phyloP scores from a whole-genome alignment of 2,888 invertebrate genomes.

The Teleogryllus oceanicus region DNA sequence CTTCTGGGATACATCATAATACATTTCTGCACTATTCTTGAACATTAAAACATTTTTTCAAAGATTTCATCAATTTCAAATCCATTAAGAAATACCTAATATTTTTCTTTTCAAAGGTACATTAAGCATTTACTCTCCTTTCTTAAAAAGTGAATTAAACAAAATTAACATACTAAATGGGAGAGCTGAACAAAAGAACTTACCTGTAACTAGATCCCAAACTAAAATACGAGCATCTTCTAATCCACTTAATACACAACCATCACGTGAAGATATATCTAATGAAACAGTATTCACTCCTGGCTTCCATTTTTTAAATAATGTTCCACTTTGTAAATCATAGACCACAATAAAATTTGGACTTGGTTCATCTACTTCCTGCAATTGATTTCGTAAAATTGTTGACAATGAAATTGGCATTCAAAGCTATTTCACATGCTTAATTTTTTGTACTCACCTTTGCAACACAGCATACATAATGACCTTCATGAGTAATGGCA shows the following conservation, averaged over 20 bases:
- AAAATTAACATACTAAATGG: too few species aligned
- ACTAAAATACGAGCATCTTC: constrained; percentile 78
- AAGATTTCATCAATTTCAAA: too few species aligned
- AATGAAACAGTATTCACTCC: constrained; percentile 78
- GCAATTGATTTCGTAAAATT: constrained; percentile 35
- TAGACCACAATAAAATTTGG: constrained; percentile 89
- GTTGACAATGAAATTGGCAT: background rate
- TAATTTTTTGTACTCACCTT: constrained; percentile 43
- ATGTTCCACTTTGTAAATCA: constrained; percentile 82
- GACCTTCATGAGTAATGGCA: constrained; percentile 81
- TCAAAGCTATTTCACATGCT: background rate
- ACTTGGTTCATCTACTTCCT: constrained; percentile 70
- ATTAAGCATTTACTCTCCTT: too few species aligned
- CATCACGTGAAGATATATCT: constrained; percentile 77
- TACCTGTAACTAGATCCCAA: constrained; percentile 82
- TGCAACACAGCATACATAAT: constrained; percentile 54
- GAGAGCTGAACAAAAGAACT: background rate
- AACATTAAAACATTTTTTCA: too few species aligned
- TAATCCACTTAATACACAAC: constrained; percentile 78
- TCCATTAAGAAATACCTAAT: too few species aligned
- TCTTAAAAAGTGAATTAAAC: too few species aligned
- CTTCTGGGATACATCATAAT: too few species aligned
- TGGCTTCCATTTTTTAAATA: constrained; percentile 91
- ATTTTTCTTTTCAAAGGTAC: too few species aligned
- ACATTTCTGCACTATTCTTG: too few species aligned